A percentile compares a stretch with the other conserved stretches of the same genome.
Conservation (phyloP, 2,113 vertebrate genomes). For the Gallinago jamesoni region DNA sequence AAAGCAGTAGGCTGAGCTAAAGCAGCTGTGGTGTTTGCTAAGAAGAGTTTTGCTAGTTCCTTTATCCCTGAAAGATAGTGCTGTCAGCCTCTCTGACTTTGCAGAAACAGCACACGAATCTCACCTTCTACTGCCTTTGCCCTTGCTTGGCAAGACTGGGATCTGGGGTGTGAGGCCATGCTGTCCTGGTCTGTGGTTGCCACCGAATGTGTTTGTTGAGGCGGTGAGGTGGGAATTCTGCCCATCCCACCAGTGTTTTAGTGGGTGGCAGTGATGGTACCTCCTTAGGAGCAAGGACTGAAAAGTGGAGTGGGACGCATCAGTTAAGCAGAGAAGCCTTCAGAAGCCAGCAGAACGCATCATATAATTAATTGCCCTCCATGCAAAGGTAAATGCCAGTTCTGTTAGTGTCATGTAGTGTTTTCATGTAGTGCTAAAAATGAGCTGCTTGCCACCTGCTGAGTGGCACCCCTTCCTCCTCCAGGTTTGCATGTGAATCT, state of each 20-base stretch:
- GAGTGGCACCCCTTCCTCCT: neutral
- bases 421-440: neutral
- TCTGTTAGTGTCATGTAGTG: neutral
- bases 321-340: neutral
- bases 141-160: neutral
- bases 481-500: neutral
- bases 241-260: neutral
- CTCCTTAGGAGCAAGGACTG: neutral
- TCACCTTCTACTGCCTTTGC: neutral
- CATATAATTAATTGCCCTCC: neutral
- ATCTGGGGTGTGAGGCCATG: accelerated
- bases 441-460: neutral
- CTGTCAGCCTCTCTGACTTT: neutral
- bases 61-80: neutral
- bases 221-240: neutral
- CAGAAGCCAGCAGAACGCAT: neutral
- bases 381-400: neutral
- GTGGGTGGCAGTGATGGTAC: neutral
- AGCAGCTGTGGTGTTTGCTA: neutral
- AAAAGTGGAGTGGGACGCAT: neutral
- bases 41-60: neutral
- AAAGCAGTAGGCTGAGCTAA: neutral
- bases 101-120: neutral
- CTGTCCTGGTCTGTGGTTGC: neutral
- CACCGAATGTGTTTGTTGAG: neutral